Evolutionary conservation across 1,140 invertebrate species (phyloP).

Genomic region (Drosophila obscura): DNA sequence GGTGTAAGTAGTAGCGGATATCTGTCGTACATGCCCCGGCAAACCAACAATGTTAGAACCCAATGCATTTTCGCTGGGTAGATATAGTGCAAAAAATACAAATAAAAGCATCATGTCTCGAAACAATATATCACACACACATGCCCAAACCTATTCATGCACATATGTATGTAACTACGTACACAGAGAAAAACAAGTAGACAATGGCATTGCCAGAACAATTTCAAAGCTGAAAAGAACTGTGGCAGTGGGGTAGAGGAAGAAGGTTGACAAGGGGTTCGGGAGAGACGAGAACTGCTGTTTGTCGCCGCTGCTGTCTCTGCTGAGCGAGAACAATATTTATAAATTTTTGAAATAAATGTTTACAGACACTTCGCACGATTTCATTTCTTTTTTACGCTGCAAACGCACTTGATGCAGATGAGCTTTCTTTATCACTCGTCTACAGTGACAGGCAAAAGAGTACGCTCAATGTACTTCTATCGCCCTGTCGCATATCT

Average conservation of each 20-base stretch:
- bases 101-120: constrained; percentile 61
- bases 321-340: constrained; percentile 42
- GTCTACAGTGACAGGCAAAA: constrained; percentile 9
- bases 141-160: constrained; percentile 1
- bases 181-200: constrained; percentile 32
- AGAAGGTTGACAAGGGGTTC: background rate
- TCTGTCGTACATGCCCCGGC: no score
- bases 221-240: constrained; percentile 53
- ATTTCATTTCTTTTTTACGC: constrained; percentile 36
- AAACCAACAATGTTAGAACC: no score
- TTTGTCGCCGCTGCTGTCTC: constrained; percentile 36
- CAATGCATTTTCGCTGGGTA: no score
- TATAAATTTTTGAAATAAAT: constrained; percentile 69
- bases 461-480: no score
- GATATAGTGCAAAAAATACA: no score
- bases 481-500: no score
- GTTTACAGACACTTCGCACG: constrained; percentile 70
- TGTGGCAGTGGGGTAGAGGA: background rate
- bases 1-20: no score
- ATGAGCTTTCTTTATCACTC: constrained; percentile 29
- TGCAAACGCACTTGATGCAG: constrained; percentile 47
- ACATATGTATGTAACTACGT: constrained; percentile 31
- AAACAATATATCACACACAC: constrained; percentile 65
- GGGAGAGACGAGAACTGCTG: constrained; percentile 36
- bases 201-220: constrained; percentile 53